phyloP scores from a whole-genome alignment of 1,140 invertebrate species.

The Leguminivora glycinivorella region DNA sequence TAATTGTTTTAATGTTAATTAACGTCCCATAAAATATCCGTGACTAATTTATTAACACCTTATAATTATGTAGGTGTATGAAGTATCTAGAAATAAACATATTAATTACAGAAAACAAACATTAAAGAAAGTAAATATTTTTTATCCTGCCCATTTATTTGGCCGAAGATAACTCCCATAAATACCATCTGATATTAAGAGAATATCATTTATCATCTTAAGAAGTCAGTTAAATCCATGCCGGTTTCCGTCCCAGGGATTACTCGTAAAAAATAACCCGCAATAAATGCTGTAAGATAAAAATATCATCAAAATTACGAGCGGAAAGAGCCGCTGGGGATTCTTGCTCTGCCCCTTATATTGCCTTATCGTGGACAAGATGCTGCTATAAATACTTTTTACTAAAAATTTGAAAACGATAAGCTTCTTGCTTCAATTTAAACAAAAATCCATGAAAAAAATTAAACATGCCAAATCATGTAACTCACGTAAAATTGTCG shows the following conservation, averaged over 20 bases:
- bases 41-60: no score
- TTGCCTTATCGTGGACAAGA: constrained; percentile 38
- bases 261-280: constrained; percentile 48
- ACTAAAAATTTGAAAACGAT: constrained; percentile 27
- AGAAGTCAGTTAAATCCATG: constrained; percentile 33
- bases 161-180: not conserved
- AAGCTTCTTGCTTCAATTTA: not conserved
- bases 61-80: no score
- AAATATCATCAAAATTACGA: constrained; percentile 57
- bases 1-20: no score
- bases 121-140: no score
- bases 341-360: constrained; percentile 38
- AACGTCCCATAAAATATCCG: no score
- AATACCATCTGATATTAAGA: constrained; percentile 2
- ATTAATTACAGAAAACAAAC: no score
- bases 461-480: no score
- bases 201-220: constrained; percentile 37
- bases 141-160: not conserved
- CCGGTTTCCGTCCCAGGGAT: constrained; percentile 27
- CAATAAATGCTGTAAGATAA: constrained; percentile 55
- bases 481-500: no score
- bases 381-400: constrained; percentile 34
- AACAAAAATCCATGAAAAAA: no score
- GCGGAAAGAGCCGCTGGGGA: constrained; percentile 37
- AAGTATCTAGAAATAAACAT: no score